A percentile compares a stretch with the other conserved stretches of the same genome.
These are phyloP conservation scores for Drosophila mulleri DNA, from an alignment of 2,888 invertebrate species.

Conservation along the genomic window DNA sequence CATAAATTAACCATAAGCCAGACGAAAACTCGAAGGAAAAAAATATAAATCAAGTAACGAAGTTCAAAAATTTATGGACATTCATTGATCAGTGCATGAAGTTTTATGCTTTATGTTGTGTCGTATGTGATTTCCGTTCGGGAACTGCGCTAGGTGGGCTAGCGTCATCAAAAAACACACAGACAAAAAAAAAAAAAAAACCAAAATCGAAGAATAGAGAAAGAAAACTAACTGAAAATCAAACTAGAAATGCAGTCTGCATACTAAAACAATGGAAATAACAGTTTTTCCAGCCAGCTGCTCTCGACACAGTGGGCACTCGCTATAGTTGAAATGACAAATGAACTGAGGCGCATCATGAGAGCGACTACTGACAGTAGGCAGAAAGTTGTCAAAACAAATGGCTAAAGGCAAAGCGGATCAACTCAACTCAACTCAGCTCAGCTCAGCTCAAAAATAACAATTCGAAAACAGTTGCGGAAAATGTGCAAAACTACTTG, in stretches of 20 bases:
- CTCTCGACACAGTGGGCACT: conserved; percentile 19
- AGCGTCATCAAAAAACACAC: conserved; percentile 54
- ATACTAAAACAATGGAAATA: conserved; percentile 68
- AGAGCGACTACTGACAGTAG: conserved; percentile 46
- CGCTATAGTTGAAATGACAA: conserved; percentile 63
- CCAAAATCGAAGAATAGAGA: neutral
- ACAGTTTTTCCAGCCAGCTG: conserved; percentile 36
- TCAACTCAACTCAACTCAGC: conserved; percentile 12
- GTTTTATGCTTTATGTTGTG: conserved; percentile 79
- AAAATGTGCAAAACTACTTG: conserved; percentile 59
- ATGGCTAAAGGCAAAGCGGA: conserved; percentile 37
- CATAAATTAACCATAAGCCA: conserved; percentile 76
- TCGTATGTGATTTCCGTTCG: conserved; percentile 76
- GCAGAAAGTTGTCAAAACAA: conserved; percentile 58
- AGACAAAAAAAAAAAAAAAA: conserved; percentile 2
- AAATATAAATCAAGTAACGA: conserved; percentile 35
- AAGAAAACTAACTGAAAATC: conserved; percentile 55
- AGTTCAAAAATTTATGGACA: conserved; percentile 69
- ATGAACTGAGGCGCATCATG: conserved; percentile 50
- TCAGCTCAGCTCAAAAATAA: conserved; percentile 27
- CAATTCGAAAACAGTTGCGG: conserved; percentile 80
- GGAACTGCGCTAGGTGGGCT: conserved; percentile 77
- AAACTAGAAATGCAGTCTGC: conserved; percentile 67
- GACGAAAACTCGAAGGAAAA: conserved; percentile 28
- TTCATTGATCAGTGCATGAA: conserved; percentile 71